A percentile compares a stretch with the other conserved stretches of the same genome.
Conservation (phyloP, 2,113 vertebrate genomes). For the Varanus salvator region DNA sequence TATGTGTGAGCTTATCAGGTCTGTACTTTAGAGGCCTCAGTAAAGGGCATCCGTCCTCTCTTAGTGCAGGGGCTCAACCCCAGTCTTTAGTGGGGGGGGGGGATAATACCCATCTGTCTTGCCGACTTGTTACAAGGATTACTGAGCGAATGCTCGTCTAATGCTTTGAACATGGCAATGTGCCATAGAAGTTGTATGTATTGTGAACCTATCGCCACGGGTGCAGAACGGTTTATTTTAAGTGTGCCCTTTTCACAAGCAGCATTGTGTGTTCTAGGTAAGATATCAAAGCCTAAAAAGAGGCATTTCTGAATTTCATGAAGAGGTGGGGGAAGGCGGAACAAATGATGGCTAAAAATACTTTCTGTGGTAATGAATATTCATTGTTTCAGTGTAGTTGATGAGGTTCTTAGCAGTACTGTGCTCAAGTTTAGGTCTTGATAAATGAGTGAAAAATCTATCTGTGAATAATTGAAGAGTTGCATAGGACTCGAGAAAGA, state of each 20-base stretch:
- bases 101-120: background rate
- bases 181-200: background rate
- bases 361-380: background rate
- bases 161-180: background rate
- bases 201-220: background rate
- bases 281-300: background rate
- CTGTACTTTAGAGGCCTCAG: background rate
- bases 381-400: background rate
- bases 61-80: background rate
- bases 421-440: constrained; percentile 17
- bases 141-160: background rate
- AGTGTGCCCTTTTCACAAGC: background rate
- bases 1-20: background rate
- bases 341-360: background rate
- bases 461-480: constrained; percentile 23
- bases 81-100: too few species aligned
- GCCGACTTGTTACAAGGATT: background rate
- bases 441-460: background rate
- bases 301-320: background rate
- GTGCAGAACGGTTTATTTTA: background rate
- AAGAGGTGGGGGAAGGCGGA: background rate
- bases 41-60: background rate
- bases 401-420: constrained; percentile 18
- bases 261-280: background rate
- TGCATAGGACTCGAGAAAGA: background rate